These are phyloP conservation scores for Anoplius nigerrimus DNA, from an alignment of 2,888 invertebrate species.

Conservation along the genomic window DNA sequence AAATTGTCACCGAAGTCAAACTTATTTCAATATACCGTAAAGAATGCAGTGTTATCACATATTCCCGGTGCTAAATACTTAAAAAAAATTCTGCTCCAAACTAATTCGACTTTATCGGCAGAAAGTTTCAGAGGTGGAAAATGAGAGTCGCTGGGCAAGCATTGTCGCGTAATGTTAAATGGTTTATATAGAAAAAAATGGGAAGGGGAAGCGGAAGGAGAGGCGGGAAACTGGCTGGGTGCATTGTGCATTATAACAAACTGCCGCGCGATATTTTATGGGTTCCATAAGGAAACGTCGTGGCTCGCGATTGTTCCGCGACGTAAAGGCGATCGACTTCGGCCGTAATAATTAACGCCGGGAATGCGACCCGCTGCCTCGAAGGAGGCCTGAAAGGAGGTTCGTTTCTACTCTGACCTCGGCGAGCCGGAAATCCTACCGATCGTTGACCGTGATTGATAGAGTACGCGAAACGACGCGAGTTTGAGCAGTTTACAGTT, in stretches of 20 bases:
- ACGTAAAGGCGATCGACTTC: constrained; percentile 42
- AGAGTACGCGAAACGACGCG: background rate
- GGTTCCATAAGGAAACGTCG: constrained; percentile 69
- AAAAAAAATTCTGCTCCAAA: no score
- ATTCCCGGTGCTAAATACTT: no score
- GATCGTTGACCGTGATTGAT: no score
- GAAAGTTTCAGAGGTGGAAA: background rate
- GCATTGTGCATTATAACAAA: constrained; percentile 43
- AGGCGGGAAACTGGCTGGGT: background rate
- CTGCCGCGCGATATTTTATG: constrained; percentile 65
- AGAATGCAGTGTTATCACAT: no score
- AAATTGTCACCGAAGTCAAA: no score
- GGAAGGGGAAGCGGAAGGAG: constrained; percentile 28
- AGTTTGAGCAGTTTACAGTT: no score
- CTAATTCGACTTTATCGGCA: background rate
- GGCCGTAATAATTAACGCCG: constrained; percentile 28
- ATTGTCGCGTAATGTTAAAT: constrained; percentile 21
- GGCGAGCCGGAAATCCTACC: no score
- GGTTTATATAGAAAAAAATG: constrained; percentile 18
- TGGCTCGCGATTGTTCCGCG: constrained; percentile 59
- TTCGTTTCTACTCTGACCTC: no score
- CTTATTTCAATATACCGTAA: no score
- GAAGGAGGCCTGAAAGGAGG: no score
- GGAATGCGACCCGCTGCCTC: constrained; percentile 25
- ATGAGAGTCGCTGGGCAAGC: constrained; percentile 41